Evolutionary conservation across 2,888 invertebrate species (phyloP), one percentile per base, ranked within the genome.

Genomic region (Cosmia trapezina): DNA sequence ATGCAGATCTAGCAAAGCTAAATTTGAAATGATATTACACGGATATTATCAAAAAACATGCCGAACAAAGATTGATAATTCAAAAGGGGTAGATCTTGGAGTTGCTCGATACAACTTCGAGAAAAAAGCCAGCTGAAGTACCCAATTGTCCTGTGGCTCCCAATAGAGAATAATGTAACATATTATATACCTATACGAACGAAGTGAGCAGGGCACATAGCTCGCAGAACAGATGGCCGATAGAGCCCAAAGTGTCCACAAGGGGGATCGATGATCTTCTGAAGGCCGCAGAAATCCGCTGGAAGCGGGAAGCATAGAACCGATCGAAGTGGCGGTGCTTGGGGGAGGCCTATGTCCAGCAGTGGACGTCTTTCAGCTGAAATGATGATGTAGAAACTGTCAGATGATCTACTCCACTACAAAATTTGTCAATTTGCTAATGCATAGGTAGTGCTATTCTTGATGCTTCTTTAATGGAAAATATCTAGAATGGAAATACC

Each of bases 401-500:
- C 11, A 12, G 19, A 53, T 53, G 37, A 41, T 67, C 14, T 57
- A 19, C 14, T 53, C 22, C 14, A 47, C 17, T 12, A 33, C 14
- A 60, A 67, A 67, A 22, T 51, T 45, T 14, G 22, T 49, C 41
- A 33, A 33, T 49, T 54, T 43, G 17, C 33, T 28, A 49, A n/a
- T 8, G 8, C 22, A 60, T 22, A n/a, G n/a, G n/a, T n/a, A 53
- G 33, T 49, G 14, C 19, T 41, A 17, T 61, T 60, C 17, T n/a
- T 57, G 12, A 41, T 70, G 22, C 33, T 59, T 72, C 43, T 43
- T 28, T 56, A 49, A 19, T 43, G 64, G 22, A 63, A 63, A 49
- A 49, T 63, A 64, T 49, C 51, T 45, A 65, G 56, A 65, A 57
- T 65, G 54, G 49, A 75, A 68, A 77, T 54, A 53, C 53, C 43